Percentiles rank a stretch among this genome's conserved stretches.
These are phyloP conservation scores for Heteropelma amictum DNA, from an alignment of 2,888 invertebrate genomes.

Conservation along the genomic window DNA sequence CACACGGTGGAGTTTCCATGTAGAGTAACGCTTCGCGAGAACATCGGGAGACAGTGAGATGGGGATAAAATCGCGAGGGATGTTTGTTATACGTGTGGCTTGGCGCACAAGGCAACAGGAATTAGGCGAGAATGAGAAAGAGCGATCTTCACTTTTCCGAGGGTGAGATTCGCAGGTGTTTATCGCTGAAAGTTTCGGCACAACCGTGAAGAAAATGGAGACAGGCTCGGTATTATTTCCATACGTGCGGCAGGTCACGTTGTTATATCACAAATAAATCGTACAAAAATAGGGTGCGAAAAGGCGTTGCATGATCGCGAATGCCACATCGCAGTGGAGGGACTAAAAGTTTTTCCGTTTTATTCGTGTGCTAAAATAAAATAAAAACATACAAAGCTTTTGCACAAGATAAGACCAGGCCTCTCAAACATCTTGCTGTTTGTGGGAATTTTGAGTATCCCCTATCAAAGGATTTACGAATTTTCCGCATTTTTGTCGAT, in stretches of 20 bases:
- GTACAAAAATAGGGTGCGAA: conserved; percentile 2
- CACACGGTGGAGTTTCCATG: conserved; percentile 29
- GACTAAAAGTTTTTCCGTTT: conserved; percentile 29
- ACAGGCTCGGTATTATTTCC: conserved; percentile 12
- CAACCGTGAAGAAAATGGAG: conserved; percentile 27
- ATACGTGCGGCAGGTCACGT: no score
- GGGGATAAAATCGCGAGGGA: conserved; percentile 49
- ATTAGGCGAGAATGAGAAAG: conserved; percentile 3
- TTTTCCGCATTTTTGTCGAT: no score
- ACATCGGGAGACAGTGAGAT: background rate
- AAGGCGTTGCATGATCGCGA: conserved; percentile 16
- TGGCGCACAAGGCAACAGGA: conserved; percentile 36
- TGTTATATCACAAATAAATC: conserved; percentile 4
- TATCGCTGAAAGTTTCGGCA: conserved; percentile 37
- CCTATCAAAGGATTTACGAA: no score
- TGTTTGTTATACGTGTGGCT: conserved; percentile 12
- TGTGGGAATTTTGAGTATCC: no score
- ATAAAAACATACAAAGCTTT: no score
- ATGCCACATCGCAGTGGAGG: conserved; percentile 15
- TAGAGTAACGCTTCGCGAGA: conserved; percentile 29
- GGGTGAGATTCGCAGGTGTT: conserved; percentile 52
- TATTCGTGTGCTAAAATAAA: no score
- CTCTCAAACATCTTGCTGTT: no score
- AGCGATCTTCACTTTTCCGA: conserved; percentile 20
- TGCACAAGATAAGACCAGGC: no score